Base-by-base conservation (phyloP, 2,113 vertebrate genomes). In the Boulengeromyrus knoepffleri region DNA sequence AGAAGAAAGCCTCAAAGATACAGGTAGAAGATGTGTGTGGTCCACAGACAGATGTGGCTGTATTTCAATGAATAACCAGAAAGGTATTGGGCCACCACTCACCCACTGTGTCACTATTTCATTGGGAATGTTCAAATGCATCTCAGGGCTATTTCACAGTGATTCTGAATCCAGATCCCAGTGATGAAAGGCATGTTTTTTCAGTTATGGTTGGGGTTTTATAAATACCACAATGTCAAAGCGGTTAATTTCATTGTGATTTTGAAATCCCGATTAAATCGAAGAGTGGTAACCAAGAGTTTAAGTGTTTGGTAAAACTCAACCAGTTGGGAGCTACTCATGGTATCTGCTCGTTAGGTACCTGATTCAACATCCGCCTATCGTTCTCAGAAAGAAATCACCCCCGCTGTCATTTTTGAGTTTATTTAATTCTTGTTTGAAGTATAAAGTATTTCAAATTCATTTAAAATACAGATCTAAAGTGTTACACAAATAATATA, bases 361-460 rank as follows among this genome's bases (percentile, higher is more conserved):
- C 85, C 87, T 58, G 52, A 47, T 77, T 39, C 49, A 90, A 12
- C 8, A 3, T 90, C 62, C 53, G 17, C 83, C 89, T 19, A 36
- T 42, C 88, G 49, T 53, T 53, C 31, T 66, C 8, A 39, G 50
- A 88, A 50, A 45, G 27, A 90, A 89, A 70, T 90, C 85, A 56
- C 36, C 89, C 49, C 90, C 12, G 86, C 0, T 10, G n/a, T 87
- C 80, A 19, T 62, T 58, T 52, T 12, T 27, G 36, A 77, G 62
- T 90, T 89, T 39, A 21, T 91, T 89, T n/a, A 10, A 70, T 70
- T 31, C 77, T 89, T 88, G 24, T 89, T 83, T 84, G 62, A 66
- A 90, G 90, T 92, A 92, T 90, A 91, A 93, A 94, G 88, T 70
- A 88, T 31, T 88, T 31, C 50, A 70, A 66, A 88, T 88, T 66